These are phyloP conservation scores for Pangasius larnaudii DNA, from an alignment of 2,797 vertebrate genomes.

Conservation along the genomic window DNA sequence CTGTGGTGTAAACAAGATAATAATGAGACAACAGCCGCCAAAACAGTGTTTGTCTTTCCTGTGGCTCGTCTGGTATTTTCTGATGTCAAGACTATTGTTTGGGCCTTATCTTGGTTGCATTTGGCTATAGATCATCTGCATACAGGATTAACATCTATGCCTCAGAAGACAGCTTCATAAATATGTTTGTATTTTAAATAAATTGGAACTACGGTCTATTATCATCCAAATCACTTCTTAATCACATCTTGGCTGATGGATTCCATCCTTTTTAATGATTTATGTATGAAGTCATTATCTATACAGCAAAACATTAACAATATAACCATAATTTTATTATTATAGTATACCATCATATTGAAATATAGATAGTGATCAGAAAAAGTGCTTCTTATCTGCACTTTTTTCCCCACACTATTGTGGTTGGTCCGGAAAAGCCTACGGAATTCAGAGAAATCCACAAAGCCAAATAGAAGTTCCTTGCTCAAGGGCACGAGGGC, in stretches of 20 bases:
- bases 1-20: slow-evolving; percentile 6
- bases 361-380: not conserved
- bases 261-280: not conserved
- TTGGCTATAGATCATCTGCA: not conserved
- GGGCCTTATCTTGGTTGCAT: not conserved
- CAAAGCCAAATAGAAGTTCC: slow-evolving; percentile 11
- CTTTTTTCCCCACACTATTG: not conserved
- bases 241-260: not conserved
- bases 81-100: not conserved
- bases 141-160: not conserved
- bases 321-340: not conserved
- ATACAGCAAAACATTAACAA: not conserved
- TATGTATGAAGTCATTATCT: not conserved
- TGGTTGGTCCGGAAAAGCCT: not conserved
- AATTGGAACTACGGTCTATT: not conserved
- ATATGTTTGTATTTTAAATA: not conserved
- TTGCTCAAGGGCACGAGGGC: slow-evolving; percentile 9
- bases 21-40: not conserved
- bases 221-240: not conserved
- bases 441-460: not conserved
- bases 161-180: not conserved
- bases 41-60: not conserved
- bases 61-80: not conserved
- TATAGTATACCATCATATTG: not conserved
- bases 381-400: not conserved